phyloP scores from a whole-genome alignment of 2,113 vertebrate genomes.

The Varanus komodoensis region DNA sequence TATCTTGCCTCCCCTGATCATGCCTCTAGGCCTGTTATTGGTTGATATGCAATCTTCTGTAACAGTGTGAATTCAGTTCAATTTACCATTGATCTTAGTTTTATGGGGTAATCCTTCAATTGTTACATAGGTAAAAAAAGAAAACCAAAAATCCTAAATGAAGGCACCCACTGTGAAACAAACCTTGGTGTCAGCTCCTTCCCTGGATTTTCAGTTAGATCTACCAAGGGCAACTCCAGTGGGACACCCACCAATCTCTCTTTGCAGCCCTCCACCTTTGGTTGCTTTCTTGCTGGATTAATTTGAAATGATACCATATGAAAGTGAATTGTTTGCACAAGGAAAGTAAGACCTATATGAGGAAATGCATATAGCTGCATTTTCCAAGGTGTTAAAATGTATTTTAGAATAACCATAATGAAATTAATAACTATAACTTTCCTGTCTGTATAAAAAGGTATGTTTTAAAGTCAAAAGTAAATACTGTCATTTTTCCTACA shows the following conservation, averaged over 20 bases:
- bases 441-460: not conserved
- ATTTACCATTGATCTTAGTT: slow-evolving; percentile 69
- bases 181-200: not conserved
- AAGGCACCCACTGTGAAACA: too few species aligned
- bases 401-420: not conserved
- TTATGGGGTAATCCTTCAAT: slow-evolving; percentile 58
- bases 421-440: slow-evolving; percentile 6
- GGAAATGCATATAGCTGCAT: slow-evolving; percentile 34
- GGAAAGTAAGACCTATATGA: not conserved
- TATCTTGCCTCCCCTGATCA: too few species aligned
- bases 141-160: too few species aligned
- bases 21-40: too few species aligned
- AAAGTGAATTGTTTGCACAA: not conserved
- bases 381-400: slow-evolving; percentile 13
- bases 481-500: slow-evolving; percentile 52
- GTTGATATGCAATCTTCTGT: too few species aligned
- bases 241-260: not conserved
- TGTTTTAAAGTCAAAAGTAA: slow-evolving; percentile 25
- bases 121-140: slow-evolving; percentile 18
- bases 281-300: not conserved
- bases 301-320: not conserved
- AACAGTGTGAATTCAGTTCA: slow-evolving; percentile 54
- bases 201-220: not conserved
- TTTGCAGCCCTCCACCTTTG: too few species aligned
- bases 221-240: too few species aligned